Percentiles rank a stretch among this genome's conserved stretches.
These are phyloP conservation scores for Apteryx mantelli DNA, from an alignment of 2,113 vertebrate genomes.

Conservation along the genomic window DNA sequence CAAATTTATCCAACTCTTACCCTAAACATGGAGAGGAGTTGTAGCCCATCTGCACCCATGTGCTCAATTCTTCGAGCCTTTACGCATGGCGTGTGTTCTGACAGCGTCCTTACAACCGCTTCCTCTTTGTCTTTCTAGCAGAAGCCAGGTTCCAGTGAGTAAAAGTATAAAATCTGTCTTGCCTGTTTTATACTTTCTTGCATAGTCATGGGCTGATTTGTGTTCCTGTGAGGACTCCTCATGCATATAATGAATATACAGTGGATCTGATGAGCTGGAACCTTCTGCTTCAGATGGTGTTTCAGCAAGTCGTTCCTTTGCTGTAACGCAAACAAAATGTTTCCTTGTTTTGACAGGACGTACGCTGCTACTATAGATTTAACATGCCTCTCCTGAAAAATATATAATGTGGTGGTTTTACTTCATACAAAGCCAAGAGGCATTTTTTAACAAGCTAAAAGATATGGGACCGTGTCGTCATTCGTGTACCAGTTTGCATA, in stretches of 20 bases:
- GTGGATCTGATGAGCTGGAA: not conserved
- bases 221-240: slow-evolving; percentile 8
- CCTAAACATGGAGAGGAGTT: not conserved
- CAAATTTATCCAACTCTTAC: not conserved
- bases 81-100: rapidly evolving
- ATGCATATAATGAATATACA: not conserved
- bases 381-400: not conserved
- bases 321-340: not conserved
- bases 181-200: not conserved
- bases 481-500: not conserved
- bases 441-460: not conserved
- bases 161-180: slow-evolving; percentile 10
- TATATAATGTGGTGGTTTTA: not conserved
- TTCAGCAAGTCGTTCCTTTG: not conserved
- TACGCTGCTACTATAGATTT: not conserved
- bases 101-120: not conserved
- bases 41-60: no score
- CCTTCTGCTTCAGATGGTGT: not conserved
- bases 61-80: not conserved
- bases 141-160: not conserved
- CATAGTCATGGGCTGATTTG: slow-evolving; percentile 21
- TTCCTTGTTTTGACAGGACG: not conserved
- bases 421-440: not conserved
- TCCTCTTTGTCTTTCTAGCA: not conserved
- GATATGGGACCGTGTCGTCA: rapidly evolving